Evolutionary conservation across 2,113 vertebrate genomes (phyloP).

Genomic region (Centropus unirufus): DNA sequence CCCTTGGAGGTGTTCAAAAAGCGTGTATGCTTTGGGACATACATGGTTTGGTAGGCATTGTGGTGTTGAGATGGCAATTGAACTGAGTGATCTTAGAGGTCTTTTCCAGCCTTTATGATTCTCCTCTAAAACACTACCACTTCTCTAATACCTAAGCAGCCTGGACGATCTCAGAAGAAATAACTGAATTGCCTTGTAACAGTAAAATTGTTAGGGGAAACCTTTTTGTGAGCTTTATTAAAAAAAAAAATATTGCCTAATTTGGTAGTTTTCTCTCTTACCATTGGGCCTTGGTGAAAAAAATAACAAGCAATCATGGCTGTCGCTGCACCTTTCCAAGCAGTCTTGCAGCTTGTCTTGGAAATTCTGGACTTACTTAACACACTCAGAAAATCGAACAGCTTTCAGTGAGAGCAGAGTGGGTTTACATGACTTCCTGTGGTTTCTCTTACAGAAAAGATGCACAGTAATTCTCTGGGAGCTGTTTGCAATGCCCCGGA

Average conservation of each 20-base stretch:
- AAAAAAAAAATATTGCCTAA: not conserved
- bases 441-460: not conserved
- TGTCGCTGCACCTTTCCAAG: not conserved
- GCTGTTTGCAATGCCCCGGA: not conserved
- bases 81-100: too few relatives aligned
- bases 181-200: not conserved
- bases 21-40: too few relatives aligned
- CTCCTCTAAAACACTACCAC: not conserved
- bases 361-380: constrained; percentile 27
- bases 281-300: not conserved
- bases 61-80: too few relatives aligned
- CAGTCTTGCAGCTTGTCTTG: constrained; percentile 3
- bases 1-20: too few relatives aligned
- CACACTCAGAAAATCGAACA: not conserved
- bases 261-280: not conserved
- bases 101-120: too few relatives aligned
- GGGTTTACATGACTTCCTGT: not conserved
- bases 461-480: not conserved
- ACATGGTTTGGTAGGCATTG: too few relatives aligned
- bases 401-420: not conserved
- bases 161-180: not conserved
- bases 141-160: not conserved
- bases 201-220: not conserved
- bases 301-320: not conserved
- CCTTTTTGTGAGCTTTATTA: not conserved